Base-by-base conservation (phyloP, 2,113 vertebrate genomes). In the Halichoeres trimaculatus region DNA sequence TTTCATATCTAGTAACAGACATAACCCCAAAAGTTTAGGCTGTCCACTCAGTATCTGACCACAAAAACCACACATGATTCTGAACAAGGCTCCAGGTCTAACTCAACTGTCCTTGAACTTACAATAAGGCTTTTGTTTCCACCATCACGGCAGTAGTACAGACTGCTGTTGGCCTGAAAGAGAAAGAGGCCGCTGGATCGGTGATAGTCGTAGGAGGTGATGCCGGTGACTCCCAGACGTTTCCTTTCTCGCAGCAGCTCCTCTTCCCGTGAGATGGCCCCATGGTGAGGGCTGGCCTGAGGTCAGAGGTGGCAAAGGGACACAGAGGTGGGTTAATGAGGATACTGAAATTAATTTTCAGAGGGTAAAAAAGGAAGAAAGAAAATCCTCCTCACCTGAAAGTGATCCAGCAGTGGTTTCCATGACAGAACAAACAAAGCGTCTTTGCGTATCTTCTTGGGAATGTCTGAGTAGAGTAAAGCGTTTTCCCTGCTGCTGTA, bases 131-230 rank as follows among this genome's bases (percentile, higher is more conserved):
- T 94, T 2, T 96, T 94, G 87, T 94, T 94, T 68, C 94, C 95
- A 0, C 96, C 96, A 1, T 98, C 97, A 1, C 94, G 92, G 76
- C 97, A 99, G 64, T 97, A 96, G 81, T 97, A 98, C 83, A 99
- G 95, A 85, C 96, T 98, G 92, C 96, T 97, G 93, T 95, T 98
- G 87, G 97, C 97, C 93, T 98, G 97, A 91, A 98, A 99, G 52
- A 99, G 95, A 94, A 98, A 97, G 11, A 98, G 95, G 81, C 97
- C 97, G 0, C 95, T 97, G 82, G 95, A 91, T 1, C 93, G 89
- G 88, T 99, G 96, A 88, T 97, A 97, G 89, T 98, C 97, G 0
- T 98, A 98, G 0, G 97, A 97, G 0, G 97, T 99, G 86, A 99
- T 99, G 22, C 97, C 97, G 2, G 97, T 98, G 24, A 96, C 96